Percentiles rank a stretch among this genome's conserved stretches.
Conservation (phyloP, 2,113 vertebrate species). For the Falcunculus frontatus region DNA sequence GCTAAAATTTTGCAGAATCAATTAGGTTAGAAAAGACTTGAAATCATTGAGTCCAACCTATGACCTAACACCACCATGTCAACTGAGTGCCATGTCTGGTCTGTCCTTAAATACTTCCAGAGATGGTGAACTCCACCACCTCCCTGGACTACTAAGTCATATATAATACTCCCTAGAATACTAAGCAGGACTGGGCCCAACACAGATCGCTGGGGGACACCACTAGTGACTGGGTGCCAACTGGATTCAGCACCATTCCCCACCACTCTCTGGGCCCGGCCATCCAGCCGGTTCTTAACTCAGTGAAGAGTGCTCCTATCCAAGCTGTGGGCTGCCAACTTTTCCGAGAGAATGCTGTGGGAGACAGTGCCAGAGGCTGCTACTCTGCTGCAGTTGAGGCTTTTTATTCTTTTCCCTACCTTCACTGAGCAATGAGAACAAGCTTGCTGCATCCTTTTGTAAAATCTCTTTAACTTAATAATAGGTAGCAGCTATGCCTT, state of each 20-base stretch:
- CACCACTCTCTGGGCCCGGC: neutral
- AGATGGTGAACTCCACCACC: neutral
- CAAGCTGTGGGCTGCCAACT: neutral
- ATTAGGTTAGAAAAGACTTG: neutral
- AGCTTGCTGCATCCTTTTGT: neutral
- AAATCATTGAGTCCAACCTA: neutral
- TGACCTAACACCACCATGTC: accelerated
- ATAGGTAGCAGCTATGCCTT: neutral
- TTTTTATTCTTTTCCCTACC: neutral
- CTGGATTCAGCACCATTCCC: neutral
- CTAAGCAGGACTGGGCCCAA: neutral
- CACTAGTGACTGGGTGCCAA: accelerated
- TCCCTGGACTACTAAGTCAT: neutral
- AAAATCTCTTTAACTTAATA: neutral
- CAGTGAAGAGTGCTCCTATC: neutral
- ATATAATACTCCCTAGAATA: neutral
- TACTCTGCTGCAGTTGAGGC: neutral
- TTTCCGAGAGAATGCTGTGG: neutral
- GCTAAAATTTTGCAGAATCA: neutral
- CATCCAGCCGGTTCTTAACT: neutral
- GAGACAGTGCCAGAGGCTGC: neutral
- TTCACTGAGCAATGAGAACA: neutral
- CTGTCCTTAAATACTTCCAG: neutral
- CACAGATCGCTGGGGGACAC: too few relatives aligned
- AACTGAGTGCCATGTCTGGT: neutral